These are phyloP conservation scores for Anguilla obscura DNA, from an alignment of 2,797 vertebrate species.

Conservation along the genomic window DNA sequence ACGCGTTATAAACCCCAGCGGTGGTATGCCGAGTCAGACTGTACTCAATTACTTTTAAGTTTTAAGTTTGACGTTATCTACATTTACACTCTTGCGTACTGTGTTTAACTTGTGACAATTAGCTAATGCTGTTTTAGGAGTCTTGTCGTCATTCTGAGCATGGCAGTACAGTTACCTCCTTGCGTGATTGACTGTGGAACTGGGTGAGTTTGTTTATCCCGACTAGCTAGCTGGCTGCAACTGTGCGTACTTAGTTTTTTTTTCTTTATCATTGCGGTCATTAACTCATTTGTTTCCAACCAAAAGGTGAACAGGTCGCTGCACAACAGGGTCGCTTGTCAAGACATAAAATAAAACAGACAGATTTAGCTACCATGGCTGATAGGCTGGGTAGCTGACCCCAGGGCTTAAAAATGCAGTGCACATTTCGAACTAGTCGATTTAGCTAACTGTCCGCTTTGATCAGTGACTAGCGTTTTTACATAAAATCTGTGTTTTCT, in stretches of 20 bases:
- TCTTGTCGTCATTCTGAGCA: conserved; percentile 20
- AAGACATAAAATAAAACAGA: not conserved
- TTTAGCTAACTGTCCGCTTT: no score
- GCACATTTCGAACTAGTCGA: no score
- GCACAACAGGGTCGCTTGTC: no score
- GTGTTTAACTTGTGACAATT: not conserved
- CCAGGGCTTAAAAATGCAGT: not conserved
- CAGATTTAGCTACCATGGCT: not conserved
- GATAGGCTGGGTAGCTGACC: not conserved
- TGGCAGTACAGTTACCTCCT: conserved; percentile 82
- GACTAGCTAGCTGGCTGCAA: not conserved
- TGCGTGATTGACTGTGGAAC: conserved; percentile 92
- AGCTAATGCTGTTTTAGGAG: conserved; percentile 21
- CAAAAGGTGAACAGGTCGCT: no score
- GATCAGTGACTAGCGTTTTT: no score
- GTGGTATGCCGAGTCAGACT: not conserved
- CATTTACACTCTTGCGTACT: not conserved
- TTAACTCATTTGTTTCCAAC: not conserved
- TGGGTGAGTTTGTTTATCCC: conserved; percentile 69
- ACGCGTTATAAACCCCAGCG: conserved; percentile 27
- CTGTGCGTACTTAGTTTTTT: not conserved
- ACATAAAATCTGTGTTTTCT: not conserved
- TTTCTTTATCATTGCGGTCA: not conserved
- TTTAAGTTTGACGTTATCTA: not conserved
- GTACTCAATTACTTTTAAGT: conserved; percentile 6